Percentiles rank a stretch among this genome's conserved stretches.
These are phyloP conservation scores for Anthoscopus minutus DNA, from an alignment of 2,113 vertebrate genomes.

Conservation along the genomic window DNA sequence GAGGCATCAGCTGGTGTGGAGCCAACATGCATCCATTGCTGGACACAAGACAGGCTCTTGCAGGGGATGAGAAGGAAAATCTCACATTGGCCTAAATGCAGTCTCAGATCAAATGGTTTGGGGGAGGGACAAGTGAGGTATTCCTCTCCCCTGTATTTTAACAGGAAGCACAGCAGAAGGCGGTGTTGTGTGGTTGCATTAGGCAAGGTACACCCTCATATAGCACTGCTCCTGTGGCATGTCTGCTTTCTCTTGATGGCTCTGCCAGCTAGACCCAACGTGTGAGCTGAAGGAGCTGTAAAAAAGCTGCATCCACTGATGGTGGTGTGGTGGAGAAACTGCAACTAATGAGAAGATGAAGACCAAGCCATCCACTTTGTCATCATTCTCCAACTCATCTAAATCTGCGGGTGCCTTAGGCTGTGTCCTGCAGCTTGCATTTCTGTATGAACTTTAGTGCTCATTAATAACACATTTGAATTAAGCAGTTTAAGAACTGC, in stretches of 20 bases:
- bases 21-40: background rate
- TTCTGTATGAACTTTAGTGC: background rate
- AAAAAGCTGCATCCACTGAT: background rate
- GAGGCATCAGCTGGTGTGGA: background rate
- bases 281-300: background rate
- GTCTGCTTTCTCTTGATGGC: background rate
- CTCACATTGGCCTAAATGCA: background rate
- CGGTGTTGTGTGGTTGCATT: background rate
- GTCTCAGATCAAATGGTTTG: background rate
- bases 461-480: background rate
- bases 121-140: fast-evolving
- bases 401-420: background rate
- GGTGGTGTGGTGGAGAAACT: background rate
- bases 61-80: background rate
- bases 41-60: background rate
- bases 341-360: background rate
- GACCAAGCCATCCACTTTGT: background rate
- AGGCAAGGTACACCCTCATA: background rate
- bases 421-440: background rate
- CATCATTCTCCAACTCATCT: background rate
- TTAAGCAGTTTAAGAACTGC: background rate
- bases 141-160: background rate
- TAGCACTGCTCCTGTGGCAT: fast-evolving
- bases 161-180: background rate
- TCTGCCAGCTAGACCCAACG: background rate